These are phyloP conservation scores for Solenodon paradoxus DNA, from an alignment of 2,113 vertebrate species.

Conservation along the genomic window DNA sequence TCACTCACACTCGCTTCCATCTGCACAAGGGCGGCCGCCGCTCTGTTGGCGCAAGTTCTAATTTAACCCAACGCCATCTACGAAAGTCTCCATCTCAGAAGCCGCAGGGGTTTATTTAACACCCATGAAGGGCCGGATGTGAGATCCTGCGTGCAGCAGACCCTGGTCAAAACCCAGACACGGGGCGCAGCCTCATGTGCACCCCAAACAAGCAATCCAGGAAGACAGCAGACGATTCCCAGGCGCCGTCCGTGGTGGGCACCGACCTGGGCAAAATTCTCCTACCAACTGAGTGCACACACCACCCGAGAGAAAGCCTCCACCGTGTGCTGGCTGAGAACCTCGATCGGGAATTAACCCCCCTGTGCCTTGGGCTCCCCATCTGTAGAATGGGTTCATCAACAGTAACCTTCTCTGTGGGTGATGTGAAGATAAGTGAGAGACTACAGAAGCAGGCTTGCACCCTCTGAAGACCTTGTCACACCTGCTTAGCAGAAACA, in stretches of 20 bases:
- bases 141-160: accelerated
- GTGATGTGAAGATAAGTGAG: background rate
- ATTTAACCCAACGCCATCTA: background rate
- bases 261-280: accelerated
- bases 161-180: background rate
- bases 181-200: accelerated
- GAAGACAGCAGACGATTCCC: accelerated
- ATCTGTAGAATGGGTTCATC: background rate
- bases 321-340: background rate
- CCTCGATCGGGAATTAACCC: background rate
- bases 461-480: accelerated
- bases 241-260: accelerated
- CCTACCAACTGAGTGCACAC: accelerated
- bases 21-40: background rate
- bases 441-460: accelerated
- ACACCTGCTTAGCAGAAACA: background rate
- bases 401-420: background rate
- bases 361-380: background rate
- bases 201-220: background rate
- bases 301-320: background rate
- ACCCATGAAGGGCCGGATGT: background rate
- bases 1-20: background rate
- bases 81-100: background rate
- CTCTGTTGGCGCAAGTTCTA: background rate
- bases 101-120: no score